phyloP scores from a whole-genome alignment of 2,113 vertebrate species.

The Colinus virginianus region DNA sequence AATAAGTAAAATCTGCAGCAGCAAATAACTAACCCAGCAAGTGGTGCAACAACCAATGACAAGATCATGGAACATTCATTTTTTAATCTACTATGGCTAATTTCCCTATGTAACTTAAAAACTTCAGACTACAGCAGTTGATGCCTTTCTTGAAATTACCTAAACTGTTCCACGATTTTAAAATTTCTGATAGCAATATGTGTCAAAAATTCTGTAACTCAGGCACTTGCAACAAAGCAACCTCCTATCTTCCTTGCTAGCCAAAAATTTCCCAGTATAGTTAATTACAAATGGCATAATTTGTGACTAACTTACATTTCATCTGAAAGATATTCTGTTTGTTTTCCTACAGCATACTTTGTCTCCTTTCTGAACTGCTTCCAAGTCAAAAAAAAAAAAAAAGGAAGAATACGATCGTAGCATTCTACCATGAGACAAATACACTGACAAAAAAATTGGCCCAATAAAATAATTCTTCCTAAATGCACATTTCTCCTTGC shows the following conservation, averaged over 20 bases:
- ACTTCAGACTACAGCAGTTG: not conserved
- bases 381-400: not conserved
- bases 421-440: not conserved
- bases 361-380: not conserved
- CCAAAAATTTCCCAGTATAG: not conserved
- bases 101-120: not conserved
- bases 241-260: not conserved
- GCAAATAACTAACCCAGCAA: rapidly evolving
- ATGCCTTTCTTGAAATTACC: not conserved
- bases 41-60: rapidly evolving
- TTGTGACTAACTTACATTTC: not conserved
- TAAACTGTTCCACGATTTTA: not conserved
- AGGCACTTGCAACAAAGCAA: not conserved
- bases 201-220: not conserved
- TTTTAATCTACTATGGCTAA: not conserved
- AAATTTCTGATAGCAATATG: not conserved
- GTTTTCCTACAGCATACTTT: not conserved
- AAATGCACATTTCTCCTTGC: not conserved
- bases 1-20: not conserved
- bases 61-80: not conserved
- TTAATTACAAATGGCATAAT: not conserved
- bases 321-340: not conserved
- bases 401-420: not conserved
- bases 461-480: not conserved
- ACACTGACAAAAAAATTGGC: not conserved